Base-by-base conservation (phyloP, 2,888 invertebrate genomes). In the Thelaira solivaga region DNA sequence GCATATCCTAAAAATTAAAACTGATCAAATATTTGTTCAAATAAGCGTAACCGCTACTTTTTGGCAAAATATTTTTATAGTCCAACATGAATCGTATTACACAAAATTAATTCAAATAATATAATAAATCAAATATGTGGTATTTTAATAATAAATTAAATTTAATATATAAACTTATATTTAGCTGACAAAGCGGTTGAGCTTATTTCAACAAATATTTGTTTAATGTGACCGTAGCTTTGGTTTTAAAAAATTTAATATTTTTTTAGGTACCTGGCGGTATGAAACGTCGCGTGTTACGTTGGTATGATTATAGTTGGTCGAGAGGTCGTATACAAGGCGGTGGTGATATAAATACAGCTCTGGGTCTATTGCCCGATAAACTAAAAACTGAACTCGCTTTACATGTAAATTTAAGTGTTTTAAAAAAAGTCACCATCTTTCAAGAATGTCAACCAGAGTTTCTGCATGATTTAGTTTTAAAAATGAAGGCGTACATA, bases 281-380 rank as follows among this genome's bases (percentile, higher is more conserved):
- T 16, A 97, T 98, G 96, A 98, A 98, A 88, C 91, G 97, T n/a
- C 91, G 98, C 20, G 98, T 98, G 0, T 92, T 98, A 31, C 92
- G 98, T 6, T 98, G 98, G 98, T 98, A 98, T 90, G 97, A 98
- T 90, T 98, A 98, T 89, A 97, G 97, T 26, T 98, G 98, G 98
- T 97, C 97, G 2, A 92, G 98, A 75, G 98, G 98, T 5, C 91
- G 97, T 59, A 97, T 98, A 84, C 97, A 97, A 88, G 98, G 98
- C 2, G 97, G 97, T 1, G 97, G 97, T 7, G 98, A 98, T 89
- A 98, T 98, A 87, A 97, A 97, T 87, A 97, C 97, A 1, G 97
- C 96, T 1, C 91, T 98, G 62, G 97, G 97, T 10, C 90, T 98
- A 31, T 91, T 98, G 77, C 98, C 98, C 1, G 98, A 98, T 88